Evolutionary conservation across 2,888 invertebrate species (phyloP).

Genomic region (Tetanocera ferruginea): DNA sequence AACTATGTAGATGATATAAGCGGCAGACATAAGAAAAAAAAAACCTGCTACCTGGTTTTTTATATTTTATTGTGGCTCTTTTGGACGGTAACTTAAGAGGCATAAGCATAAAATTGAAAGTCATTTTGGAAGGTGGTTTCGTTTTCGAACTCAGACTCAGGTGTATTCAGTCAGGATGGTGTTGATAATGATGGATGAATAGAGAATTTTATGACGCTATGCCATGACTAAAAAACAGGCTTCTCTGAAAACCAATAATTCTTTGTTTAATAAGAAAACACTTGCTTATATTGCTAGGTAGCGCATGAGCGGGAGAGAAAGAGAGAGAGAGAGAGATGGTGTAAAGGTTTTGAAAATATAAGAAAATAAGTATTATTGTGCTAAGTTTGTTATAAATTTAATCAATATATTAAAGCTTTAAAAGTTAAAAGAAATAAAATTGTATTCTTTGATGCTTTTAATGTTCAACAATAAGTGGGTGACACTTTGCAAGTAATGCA

Average conservation of each 20-base stretch:
- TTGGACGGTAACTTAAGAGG: neutral
- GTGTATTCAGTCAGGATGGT: neutral
- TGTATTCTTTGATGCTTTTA: too few relatives aligned
- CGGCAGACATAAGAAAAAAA: neutral
- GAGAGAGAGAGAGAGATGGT: too few relatives aligned
- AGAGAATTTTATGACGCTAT: neutral
- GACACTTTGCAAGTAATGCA: too few relatives aligned
- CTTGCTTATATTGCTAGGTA: too few relatives aligned
- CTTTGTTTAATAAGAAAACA: too few relatives aligned
- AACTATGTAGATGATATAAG: neutral
- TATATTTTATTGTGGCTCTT: neutral
- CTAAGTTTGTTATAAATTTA: too few relatives aligned
- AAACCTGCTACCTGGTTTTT: neutral
- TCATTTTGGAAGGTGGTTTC: conserved; percentile 46
- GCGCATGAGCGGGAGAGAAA: too few relatives aligned
- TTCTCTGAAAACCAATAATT: neutral
- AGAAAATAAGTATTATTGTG: too few relatives aligned
- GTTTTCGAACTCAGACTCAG: conserved; percentile 26
- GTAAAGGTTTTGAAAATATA: too few relatives aligned
- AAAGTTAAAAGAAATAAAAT: too few relatives aligned
- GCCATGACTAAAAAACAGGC: neutral
- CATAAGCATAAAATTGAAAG: conserved; percentile 51
- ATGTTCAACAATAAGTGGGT: too few relatives aligned
- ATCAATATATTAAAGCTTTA: too few relatives aligned
- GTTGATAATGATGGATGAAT: neutral